Conservation (phyloP, 2,113 vertebrate species). For the Vanacampus margaritifer region DNA sequence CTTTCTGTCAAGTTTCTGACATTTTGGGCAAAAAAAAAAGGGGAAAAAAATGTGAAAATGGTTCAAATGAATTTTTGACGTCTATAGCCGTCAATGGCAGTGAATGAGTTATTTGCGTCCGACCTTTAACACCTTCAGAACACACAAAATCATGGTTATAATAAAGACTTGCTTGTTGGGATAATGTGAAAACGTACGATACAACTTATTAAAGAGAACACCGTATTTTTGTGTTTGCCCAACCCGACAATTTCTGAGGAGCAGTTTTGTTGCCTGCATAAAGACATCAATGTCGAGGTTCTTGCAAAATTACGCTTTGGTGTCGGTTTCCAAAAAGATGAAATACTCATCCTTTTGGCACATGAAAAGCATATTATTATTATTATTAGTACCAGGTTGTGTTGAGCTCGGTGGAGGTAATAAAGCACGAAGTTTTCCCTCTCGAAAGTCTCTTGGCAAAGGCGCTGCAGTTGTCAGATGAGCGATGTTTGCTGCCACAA, state of each 20-base stretch:
- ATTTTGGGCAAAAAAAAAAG: no score
- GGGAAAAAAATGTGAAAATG: no score
- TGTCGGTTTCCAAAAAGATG: neutral
- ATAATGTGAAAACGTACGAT: neutral
- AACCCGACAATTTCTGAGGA: neutral
- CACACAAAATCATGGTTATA: no score
- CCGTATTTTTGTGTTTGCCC: neutral
- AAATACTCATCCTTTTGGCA: neutral
- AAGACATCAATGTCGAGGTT: neutral
- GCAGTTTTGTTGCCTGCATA: neutral
- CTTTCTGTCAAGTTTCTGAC: no score
- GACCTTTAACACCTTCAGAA: no score
- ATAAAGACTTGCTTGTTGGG: no score
- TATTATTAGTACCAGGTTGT: neutral
- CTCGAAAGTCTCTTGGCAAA: neutral
- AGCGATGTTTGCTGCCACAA: conserved; percentile 7
- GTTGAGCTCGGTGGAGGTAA: neutral
- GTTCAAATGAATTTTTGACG: no score
- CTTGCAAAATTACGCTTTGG: neutral
- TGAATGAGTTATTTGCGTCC: no score
- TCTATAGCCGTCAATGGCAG: no score
- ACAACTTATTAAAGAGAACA: neutral
- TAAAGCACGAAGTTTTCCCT: neutral
- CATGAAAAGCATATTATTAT: neutral
- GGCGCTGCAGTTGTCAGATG: neutral